phyloP scores from a whole-genome alignment of 2,113 vertebrate genomes.

The Sylvilagus bachmani region DNA sequence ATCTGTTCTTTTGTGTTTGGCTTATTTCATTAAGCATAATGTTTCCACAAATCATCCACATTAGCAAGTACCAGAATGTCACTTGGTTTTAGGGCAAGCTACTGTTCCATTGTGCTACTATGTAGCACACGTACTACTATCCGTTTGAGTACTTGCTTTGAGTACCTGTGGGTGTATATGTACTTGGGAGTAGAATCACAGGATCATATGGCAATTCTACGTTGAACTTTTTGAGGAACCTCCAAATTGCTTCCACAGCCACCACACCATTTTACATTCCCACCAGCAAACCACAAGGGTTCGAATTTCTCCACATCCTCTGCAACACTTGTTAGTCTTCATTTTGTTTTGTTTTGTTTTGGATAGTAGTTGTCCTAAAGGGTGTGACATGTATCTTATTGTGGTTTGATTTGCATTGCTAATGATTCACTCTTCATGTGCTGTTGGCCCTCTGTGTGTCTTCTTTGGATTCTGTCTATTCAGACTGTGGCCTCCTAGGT shows the following conservation, averaged over 20 bases:
- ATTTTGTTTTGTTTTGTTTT: background rate
- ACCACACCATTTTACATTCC: background rate
- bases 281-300: background rate
- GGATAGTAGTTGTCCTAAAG: too few species aligned
- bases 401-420: background rate
- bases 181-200: background rate
- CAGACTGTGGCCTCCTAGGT: background rate
- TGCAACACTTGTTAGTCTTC: background rate
- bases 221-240: background rate
- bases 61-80: too few species aligned
- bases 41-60: background rate
- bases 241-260: background rate
- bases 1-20: too few species aligned
- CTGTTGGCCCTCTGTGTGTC: background rate
- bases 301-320: background rate
- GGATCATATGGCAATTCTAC: background rate
- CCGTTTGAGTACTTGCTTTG: background rate
- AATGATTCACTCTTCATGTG: background rate
- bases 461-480: background rate
- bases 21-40: too few species aligned
- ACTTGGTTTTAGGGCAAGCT: background rate
- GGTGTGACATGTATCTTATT: background rate
- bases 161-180: background rate
- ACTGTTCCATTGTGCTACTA: background rate
- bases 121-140: background rate